These are phyloP conservation scores for Xiphophorus maculatus DNA, from an alignment of 2,113 vertebrate genomes.

Conservation along the genomic window DNA sequence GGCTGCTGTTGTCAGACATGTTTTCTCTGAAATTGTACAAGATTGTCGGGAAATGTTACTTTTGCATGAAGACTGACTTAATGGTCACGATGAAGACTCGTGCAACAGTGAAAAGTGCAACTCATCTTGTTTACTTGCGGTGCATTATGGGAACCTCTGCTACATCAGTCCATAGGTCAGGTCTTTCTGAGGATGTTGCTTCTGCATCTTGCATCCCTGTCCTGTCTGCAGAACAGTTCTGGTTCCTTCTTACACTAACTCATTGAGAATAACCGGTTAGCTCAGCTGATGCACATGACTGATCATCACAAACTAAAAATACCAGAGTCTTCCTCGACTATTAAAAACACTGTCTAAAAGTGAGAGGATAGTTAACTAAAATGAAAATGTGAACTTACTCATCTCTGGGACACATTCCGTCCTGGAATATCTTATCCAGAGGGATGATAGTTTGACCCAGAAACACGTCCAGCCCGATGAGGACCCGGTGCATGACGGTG, in stretches of 20 bases:
- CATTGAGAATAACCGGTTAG: neutral
- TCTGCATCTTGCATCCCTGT: conserved; percentile 4
- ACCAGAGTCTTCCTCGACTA: neutral
- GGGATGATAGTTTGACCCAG: conserved; percentile 88
- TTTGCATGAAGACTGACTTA: conserved; percentile 3
- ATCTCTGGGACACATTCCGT: conserved; percentile 83
- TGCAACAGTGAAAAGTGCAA: conserved; percentile 36
- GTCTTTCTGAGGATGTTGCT: neutral
- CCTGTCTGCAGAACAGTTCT: neutral
- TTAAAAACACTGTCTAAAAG: neutral
- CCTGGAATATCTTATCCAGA: conserved; percentile 83
- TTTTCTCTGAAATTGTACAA: neutral
- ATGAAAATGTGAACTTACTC: conserved; percentile 83
- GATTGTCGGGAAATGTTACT: neutral
- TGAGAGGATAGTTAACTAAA: neutral
- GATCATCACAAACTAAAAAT: neutral
- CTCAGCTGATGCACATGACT: conserved; percentile 15
- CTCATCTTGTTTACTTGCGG: conserved; percentile 31
- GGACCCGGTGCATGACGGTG: conserved; percentile 93
- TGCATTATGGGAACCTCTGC: conserved; percentile 54
- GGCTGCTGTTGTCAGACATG: neutral
- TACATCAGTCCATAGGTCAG: neutral
- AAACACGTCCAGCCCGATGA: conserved; percentile 93
- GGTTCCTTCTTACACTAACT: neutral
- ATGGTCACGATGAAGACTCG: neutral